Percentiles rank a stretch among this genome's conserved stretches.
Evolutionary conservation across 2,797 vertebrate species (phyloP).

Genomic region (Myoxocephalus aenaeus): DNA sequence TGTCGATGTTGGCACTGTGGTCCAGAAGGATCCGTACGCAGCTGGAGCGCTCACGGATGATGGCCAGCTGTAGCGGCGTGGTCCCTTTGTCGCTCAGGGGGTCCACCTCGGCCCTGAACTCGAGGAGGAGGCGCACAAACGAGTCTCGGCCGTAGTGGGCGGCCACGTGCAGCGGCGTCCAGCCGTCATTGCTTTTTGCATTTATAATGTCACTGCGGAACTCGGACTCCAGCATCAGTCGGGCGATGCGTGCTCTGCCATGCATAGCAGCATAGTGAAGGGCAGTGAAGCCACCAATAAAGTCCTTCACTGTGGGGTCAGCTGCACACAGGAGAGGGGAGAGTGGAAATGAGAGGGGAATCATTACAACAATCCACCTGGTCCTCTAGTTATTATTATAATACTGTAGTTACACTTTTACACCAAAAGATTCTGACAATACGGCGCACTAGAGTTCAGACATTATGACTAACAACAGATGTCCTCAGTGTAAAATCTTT

Average conservation of each 20-base stretch:
- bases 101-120: constrained; percentile 98
- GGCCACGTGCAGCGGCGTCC: constrained; percentile 97
- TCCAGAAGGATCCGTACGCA: constrained; percentile 98
- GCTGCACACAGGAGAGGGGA: constrained; percentile 78
- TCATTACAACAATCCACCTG: not conserved
- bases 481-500: not conserved
- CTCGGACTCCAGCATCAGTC: constrained; percentile 96
- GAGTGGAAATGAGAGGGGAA: not conserved
- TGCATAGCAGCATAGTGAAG: constrained; percentile 99
- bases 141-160: constrained; percentile 98
- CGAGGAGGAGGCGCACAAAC: constrained; percentile 95
- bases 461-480: not conserved
- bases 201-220: constrained; percentile 96
- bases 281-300: constrained; percentile 98
- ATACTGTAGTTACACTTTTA: not conserved
- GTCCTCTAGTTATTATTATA: not conserved
- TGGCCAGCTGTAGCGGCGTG: constrained; percentile 96
- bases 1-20: constrained; percentile 98
- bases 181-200: constrained; percentile 98
- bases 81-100: constrained; percentile 98
- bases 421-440: not conserved
- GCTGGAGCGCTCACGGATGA: constrained; percentile 97
- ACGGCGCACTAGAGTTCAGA: not conserved
- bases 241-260: constrained; percentile 94
- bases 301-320: constrained; percentile 97